Percentiles rank a stretch among this genome's conserved stretches.
phyloP scores from a whole-genome alignment of 2,113 vertebrate species.

The Neopipo cinnamomea region DNA sequence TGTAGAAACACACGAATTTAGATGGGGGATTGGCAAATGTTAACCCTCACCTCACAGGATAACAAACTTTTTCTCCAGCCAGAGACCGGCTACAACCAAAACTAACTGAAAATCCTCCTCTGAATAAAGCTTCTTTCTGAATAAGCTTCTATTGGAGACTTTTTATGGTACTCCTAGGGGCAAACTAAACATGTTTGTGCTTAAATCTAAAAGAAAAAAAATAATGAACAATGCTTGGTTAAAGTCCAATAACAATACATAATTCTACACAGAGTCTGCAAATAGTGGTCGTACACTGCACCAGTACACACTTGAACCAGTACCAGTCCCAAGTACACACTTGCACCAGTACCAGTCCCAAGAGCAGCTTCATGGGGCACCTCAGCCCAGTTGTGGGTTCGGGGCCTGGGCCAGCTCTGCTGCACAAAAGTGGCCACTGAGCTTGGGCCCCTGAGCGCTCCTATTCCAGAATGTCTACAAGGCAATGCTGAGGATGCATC shows the following conservation, averaged over 20 bases:
- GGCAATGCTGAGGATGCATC: not conserved
- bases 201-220: not conserved
- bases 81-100: not conserved
- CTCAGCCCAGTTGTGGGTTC: not conserved
- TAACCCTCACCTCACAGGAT: not conserved
- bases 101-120: not conserved
- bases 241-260: not conserved
- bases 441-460: accelerated
- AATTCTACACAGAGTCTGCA: not conserved
- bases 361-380: not conserved
- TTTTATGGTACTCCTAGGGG: not conserved
- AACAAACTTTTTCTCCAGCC: not conserved
- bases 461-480: not conserved
- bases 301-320: not conserved
- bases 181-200: not conserved
- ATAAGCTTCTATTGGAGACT: not conserved
- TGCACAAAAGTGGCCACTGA: not conserved
- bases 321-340: not conserved
- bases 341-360: not conserved
- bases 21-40: not conserved
- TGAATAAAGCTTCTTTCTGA: not conserved
- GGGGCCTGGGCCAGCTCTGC: not conserved
- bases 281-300: too few relatives aligned
- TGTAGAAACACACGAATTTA: not conserved
- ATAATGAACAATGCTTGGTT: not conserved